Evolutionary conservation across 2,113 vertebrate genomes (phyloP).

Genomic region (Ivindomyrus marchei): DNA sequence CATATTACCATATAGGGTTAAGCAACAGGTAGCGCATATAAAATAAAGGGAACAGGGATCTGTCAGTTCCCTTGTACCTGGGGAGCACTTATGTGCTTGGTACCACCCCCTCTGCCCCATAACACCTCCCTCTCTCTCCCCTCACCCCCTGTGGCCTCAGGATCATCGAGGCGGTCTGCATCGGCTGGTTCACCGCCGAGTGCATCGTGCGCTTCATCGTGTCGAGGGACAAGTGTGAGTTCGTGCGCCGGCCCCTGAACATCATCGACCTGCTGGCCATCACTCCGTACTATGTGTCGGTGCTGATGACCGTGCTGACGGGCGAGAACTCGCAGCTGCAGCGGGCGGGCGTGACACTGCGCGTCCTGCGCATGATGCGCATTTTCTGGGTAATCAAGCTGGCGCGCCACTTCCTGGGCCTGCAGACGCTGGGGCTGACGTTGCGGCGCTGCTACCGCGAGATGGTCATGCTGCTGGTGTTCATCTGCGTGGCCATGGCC

Average conservation of each 20-base stretch:
- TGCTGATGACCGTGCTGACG: conserved; percentile 78
- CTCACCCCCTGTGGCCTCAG: conserved; percentile 49
- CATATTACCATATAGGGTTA: not conserved
- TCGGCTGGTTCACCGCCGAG: conserved; percentile 95
- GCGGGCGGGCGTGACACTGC: conserved; percentile 84
- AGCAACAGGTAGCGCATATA: not conserved
- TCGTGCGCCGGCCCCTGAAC: conserved; percentile 88
- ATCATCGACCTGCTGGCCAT: conserved; percentile 94
- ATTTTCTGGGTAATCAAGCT: conserved; percentile 98
- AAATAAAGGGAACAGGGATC: not conserved
- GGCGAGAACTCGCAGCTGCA: conserved; percentile 92
- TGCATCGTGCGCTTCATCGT: conserved; percentile 89
- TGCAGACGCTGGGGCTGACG: conserved; percentile 92
- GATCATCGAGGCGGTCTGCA: conserved; percentile 94
- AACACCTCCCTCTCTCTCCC: conserved; percentile 9
- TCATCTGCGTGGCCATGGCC: conserved; percentile 92
- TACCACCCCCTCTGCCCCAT: conserved; percentile 2
- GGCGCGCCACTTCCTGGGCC: conserved; percentile 90
- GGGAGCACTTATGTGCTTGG: not conserved
- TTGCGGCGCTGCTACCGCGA: conserved; percentile 90
- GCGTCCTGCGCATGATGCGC: conserved; percentile 88
- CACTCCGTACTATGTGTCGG: conserved; percentile 87
- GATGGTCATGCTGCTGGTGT: conserved; percentile 94
- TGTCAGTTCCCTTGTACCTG: not conserved
- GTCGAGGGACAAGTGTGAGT: conserved; percentile 91